phyloP scores from a whole-genome alignment of 2,113 vertebrate species.

The Struthidea cinerea region DNA sequence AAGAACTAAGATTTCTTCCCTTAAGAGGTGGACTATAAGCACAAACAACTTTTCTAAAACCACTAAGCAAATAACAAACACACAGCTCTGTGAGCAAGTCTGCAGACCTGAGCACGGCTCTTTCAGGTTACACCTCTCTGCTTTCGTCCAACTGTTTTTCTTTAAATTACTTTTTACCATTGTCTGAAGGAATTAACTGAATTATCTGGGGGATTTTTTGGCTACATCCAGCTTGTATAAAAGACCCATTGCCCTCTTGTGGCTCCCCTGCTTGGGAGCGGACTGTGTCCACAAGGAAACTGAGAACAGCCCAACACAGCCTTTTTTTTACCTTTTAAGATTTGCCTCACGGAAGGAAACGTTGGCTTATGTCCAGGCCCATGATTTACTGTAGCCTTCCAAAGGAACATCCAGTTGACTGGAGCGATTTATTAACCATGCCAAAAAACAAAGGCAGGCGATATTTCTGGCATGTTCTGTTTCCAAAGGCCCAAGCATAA shows the following conservation, averaged over 20 bases:
- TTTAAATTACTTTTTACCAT: background rate
- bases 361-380: background rate
- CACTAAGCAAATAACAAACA: background rate
- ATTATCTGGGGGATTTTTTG: background rate
- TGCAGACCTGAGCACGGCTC: background rate
- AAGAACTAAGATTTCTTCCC: background rate
- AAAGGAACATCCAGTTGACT: constrained; percentile 25
- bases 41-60: background rate
- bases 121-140: background rate
- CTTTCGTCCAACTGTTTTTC: background rate
- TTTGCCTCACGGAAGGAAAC: background rate
- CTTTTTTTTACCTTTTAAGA: background rate
- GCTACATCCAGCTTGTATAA: background rate
- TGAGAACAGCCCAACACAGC: background rate
- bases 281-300: background rate
- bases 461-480: background rate
- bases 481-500: background rate
- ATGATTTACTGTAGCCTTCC: constrained; percentile 17
- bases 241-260: constrained; percentile 28
- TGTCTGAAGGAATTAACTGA: background rate
- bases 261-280: background rate
- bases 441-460: background rate
- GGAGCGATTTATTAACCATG: background rate
- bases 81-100: background rate
- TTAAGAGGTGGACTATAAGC: background rate